These are phyloP conservation scores for Ochropacha duplaris DNA, from an alignment of 2,888 invertebrate genomes.

Conservation along the genomic window DNA sequence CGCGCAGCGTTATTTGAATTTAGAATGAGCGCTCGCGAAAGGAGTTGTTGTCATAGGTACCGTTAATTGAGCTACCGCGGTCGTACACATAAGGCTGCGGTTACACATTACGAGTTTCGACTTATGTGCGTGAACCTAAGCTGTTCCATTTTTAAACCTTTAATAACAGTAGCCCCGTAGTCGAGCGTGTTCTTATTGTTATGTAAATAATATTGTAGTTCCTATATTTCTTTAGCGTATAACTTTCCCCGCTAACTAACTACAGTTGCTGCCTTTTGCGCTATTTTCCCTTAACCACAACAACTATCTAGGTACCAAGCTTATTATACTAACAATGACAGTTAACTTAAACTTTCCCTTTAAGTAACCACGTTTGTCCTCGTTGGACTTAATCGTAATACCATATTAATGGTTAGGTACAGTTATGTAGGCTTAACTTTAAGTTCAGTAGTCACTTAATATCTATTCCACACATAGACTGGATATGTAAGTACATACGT, in stretches of 20 bases:
- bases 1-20: conserved; percentile 61
- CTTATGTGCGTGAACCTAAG: not conserved
- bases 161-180: too few species aligned
- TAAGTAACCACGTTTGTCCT: not conserved
- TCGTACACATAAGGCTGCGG: conserved; percentile 46
- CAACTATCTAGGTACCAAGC: not conserved
- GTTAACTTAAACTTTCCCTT: not conserved
- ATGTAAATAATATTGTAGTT: not conserved
- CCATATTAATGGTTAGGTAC: not conserved
- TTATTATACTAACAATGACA: not conserved
- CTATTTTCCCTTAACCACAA: not conserved
- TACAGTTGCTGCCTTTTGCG: not conserved
- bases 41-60: conserved; percentile 54
- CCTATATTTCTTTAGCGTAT: not conserved
- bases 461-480: conserved; percentile 22
- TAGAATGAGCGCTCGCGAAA: conserved; percentile 63
- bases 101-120: conserved; percentile 24
- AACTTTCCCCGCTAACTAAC: not conserved
- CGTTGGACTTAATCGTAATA: not conserved
- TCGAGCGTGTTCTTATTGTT: not conserved
- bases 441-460: conserved; percentile 39
- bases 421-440: conserved; percentile 14
- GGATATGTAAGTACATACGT: not conserved
- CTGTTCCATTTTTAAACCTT: too few species aligned
- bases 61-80: conserved; percentile 58